Percentiles rank a stretch among this genome's conserved stretches.
Conservation (phyloP, 2,888 invertebrate species). For the Drosophila pegasa region DNA sequence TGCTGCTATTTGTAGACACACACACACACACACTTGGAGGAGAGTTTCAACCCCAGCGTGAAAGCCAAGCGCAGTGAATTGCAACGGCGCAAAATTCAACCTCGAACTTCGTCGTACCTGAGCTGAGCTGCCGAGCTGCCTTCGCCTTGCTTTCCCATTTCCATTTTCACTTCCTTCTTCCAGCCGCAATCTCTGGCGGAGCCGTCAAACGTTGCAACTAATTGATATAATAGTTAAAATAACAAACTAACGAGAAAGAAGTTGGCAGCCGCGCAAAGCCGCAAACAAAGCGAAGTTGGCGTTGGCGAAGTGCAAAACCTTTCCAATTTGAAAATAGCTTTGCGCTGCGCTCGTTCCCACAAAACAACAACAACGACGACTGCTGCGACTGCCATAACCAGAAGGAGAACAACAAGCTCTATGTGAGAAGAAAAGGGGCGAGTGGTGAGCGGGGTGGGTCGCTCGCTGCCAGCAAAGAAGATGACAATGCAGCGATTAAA, state of each 20-base stretch:
- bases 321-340: conserved; percentile 77
- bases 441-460: conserved; percentile 20
- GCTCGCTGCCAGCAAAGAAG: conserved; percentile 54
- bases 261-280: conserved; percentile 34
- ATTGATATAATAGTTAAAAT: conserved; percentile 79
- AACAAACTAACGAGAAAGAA: conserved; percentile 77
- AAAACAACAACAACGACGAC: conserved; percentile 42
- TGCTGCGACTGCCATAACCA: conserved; percentile 26
- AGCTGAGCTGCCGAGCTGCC: conserved; percentile 14
- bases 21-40: not conserved
- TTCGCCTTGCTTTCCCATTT: conserved; percentile 49
- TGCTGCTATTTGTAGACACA: conserved; percentile 46
- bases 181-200: conserved; percentile 38
- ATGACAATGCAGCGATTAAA: conserved; percentile 78
- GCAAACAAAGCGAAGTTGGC: conserved; percentile 41
- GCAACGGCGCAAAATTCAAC: conserved; percentile 59
- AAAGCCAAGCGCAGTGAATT: conserved; percentile 70
- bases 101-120: conserved; percentile 30
- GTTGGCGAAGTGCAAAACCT: conserved; percentile 79
- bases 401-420: conserved; percentile 46
- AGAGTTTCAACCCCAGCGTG: conserved; percentile 53
- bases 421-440: conserved; percentile 18
- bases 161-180: conserved; percentile 41
- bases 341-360: conserved; percentile 70
- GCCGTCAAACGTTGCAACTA: conserved; percentile 75